These are phyloP conservation scores for Hippocampus guttulatus DNA, from an alignment of 2,113 vertebrate species.

Conservation along the genomic window DNA sequence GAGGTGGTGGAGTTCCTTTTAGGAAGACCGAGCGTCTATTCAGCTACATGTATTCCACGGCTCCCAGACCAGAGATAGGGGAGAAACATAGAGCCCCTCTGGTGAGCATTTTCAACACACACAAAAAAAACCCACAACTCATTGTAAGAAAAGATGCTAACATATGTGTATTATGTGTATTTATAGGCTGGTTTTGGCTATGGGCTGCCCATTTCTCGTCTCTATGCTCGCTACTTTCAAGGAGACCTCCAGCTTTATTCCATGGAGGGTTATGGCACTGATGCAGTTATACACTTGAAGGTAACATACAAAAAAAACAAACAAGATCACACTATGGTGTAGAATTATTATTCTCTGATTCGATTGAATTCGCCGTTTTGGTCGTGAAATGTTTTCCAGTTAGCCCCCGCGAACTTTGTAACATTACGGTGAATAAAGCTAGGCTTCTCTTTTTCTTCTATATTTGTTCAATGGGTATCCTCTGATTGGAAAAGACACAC, in stretches of 20 bases:
- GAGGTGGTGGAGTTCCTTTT: conserved; percentile 80
- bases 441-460: no score
- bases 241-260: conserved; percentile 86
- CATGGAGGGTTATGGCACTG: conserved; percentile 84
- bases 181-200: conserved; percentile 83
- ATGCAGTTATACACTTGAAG: conserved; percentile 83
- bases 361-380: no score
- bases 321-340: background rate
- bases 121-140: background rate
- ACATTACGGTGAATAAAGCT: no score
- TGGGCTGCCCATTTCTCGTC: conserved; percentile 84
- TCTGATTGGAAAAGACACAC: no score
- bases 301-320: conserved; percentile 46
- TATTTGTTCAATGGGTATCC: no score
- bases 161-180: conserved; percentile 2
- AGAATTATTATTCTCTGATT: background rate
- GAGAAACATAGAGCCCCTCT: conserved; percentile 73
- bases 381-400: no score
- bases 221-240: conserved; percentile 89
- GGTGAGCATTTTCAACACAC: conserved; percentile 52
- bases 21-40: conserved; percentile 83
- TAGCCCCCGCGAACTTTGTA: no score
- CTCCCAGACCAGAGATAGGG: conserved; percentile 74
- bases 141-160: conserved; percentile 6
- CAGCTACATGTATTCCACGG: conserved; percentile 88